Evolutionary conservation across 2,113 vertebrate genomes (phyloP).

Genomic region (Hippopotamus amphibius): DNA sequence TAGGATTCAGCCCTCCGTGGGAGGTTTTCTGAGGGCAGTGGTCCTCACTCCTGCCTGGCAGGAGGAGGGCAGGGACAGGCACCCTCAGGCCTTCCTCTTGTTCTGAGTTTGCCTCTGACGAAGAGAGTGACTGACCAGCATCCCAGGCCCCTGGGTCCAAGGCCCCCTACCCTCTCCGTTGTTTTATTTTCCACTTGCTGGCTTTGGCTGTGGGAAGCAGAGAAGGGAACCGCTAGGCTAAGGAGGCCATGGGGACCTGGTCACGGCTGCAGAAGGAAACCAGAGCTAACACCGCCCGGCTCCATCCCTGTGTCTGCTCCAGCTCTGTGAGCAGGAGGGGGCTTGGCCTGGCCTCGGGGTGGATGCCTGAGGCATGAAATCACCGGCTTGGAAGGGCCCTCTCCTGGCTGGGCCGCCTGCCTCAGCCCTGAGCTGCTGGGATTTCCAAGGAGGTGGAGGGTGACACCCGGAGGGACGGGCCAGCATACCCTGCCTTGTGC

Average conservation of each 20-base stretch:
- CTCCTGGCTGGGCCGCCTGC: neutral
- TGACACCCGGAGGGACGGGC: neutral
- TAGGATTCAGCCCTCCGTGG: too few species aligned
- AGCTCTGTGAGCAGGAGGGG: neutral
- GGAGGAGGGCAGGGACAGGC: neutral
- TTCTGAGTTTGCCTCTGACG: neutral
- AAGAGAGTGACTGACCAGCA: neutral
- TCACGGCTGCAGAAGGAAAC: neutral
- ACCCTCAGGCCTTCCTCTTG: neutral
- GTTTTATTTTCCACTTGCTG: neutral
- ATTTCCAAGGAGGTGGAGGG: neutral
- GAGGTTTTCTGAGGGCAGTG: neutral
- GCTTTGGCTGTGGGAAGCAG: neutral
- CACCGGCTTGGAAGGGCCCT: constrained; percentile 50
- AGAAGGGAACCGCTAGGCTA: neutral
- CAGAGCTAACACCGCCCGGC: neutral
- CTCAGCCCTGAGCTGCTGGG: neutral
- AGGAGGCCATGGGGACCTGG: neutral
- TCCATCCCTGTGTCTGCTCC: neutral
- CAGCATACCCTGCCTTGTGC: too few species aligned
- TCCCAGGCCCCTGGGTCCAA: neutral
- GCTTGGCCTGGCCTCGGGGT: neutral
- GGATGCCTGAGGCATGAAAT: constrained; percentile 62
- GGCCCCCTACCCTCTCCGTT: neutral
- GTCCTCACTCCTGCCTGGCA: neutral